phyloP scores from a whole-genome alignment of 2,888 invertebrate species.

The Alcis repandata region DNA sequence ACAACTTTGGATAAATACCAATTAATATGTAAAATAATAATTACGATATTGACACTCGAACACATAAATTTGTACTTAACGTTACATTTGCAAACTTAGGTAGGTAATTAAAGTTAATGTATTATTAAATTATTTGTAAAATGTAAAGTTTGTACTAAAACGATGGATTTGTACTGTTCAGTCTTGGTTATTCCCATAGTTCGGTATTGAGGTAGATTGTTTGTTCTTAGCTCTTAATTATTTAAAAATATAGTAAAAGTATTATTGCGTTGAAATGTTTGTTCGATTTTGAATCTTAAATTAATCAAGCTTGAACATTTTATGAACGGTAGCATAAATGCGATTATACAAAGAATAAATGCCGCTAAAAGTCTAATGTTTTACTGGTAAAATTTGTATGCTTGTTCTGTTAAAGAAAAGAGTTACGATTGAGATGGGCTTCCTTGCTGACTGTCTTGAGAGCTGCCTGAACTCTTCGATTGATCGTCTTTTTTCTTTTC shows the following conservation, averaged over 20 bases:
- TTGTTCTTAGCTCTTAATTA: conserved; percentile 38
- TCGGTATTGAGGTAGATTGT: conserved; percentile 70
- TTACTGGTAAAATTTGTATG: conserved; percentile 25
- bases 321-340: conserved; percentile 33
- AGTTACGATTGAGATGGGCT: conserved; percentile 70
- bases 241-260: not conserved
- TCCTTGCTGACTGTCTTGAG: conserved; percentile 71
- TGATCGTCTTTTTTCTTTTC: conserved; percentile 77
- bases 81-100: conserved; percentile 76
- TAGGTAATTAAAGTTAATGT: conserved; percentile 63
- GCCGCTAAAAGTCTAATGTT: conserved; percentile 34
- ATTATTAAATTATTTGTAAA: conserved; percentile 53
- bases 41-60: conserved; percentile 82
- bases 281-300: conserved; percentile 10
- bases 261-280: conserved; percentile 9
- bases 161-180: conserved; percentile 81
- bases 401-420: conserved; percentile 31
- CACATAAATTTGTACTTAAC: conserved; percentile 84
- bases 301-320: conserved; percentile 12
- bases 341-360: conserved; percentile 46
- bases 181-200: conserved; percentile 74
- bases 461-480: conserved; percentile 73
- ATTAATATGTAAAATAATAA: conserved; percentile 71
- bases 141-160: conserved; percentile 72
- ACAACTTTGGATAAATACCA: conserved; percentile 84